Evolutionary conservation across 2,113 vertebrate species (phyloP).

Genomic region (Scopus umbretta): DNA sequence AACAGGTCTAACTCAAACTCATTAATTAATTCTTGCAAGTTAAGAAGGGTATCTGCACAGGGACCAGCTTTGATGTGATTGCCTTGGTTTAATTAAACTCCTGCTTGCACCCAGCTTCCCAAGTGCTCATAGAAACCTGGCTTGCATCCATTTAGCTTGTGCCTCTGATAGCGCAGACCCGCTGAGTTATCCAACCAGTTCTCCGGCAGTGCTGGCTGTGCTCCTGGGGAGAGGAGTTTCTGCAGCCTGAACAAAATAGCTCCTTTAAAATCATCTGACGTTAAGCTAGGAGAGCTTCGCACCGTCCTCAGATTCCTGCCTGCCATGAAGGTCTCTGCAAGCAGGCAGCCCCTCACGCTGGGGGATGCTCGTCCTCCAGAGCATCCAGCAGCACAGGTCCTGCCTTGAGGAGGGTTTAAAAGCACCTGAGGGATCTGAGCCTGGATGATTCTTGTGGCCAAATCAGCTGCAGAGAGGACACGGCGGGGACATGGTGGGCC

Average conservation of each 20-base stretch:
- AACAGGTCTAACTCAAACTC: not conserved
- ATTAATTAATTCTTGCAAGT: not conserved
- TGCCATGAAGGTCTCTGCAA: rapidly evolving
- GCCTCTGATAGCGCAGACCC: not conserved
- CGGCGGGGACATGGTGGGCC: not conserved
- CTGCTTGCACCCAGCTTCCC: not conserved
- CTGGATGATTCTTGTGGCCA: not conserved
- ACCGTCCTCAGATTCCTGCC: not conserved
- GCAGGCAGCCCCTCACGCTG: rapidly evolving
- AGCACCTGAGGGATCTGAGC: not conserved
- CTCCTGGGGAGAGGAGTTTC: not conserved
- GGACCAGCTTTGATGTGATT: conserved; percentile 14
- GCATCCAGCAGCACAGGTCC: not conserved
- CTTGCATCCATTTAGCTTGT: not conserved
- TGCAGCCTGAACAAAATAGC: rapidly evolving
- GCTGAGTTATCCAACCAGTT: not conserved
- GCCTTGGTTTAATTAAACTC: conserved; percentile 34
- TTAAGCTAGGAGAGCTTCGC: not conserved
- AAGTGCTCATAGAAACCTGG: not conserved
- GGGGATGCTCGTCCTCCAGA: not conserved
- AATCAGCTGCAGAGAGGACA: not conserved
- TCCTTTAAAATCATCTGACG: not conserved
- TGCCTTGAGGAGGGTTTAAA: not conserved
- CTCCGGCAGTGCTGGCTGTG: not conserved
- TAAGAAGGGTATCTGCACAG: not conserved